Evolutionary conservation across 2,113 vertebrate species (phyloP).

Genomic region (Australoheros scitulus): DNA sequence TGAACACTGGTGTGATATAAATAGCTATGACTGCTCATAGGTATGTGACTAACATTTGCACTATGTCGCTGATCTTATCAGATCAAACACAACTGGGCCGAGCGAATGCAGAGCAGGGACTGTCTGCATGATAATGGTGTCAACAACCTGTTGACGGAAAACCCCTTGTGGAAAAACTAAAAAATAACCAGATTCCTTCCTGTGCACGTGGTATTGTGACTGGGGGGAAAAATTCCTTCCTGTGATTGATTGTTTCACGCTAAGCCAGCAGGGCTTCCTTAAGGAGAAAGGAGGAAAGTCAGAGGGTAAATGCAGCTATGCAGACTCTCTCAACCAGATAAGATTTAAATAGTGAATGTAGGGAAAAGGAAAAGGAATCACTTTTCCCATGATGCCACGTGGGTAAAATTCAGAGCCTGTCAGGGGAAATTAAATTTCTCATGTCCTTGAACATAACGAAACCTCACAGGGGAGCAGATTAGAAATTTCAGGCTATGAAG

Average conservation of each 20-base stretch:
- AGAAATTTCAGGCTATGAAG: background rate
- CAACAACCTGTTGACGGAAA: constrained; percentile 69
- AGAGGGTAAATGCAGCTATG: background rate
- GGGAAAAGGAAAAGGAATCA: background rate
- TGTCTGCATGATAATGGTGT: constrained; percentile 15
- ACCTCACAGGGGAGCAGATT: background rate
- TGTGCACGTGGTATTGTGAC: background rate
- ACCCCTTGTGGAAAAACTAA: background rate
- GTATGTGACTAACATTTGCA: background rate
- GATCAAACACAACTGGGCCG: background rate
- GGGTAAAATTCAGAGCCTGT: constrained; percentile 14
- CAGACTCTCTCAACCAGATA: background rate
- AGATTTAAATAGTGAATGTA: constrained; percentile 10
- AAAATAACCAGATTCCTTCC: constrained; percentile 2
- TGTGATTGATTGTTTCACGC: constrained; percentile 33
- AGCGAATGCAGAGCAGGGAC: constrained; percentile 25
- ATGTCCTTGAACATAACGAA: constrained; percentile 13
- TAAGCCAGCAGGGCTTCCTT: constrained; percentile 50
- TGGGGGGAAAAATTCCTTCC: constrained; percentile 56
- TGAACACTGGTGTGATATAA: background rate
- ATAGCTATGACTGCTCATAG: background rate
- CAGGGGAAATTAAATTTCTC: constrained; percentile 9
- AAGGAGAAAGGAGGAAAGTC: background rate
- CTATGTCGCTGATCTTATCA: background rate
- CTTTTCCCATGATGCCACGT: background rate